Evolutionary conservation across 2,888 invertebrate genomes (phyloP).

Genomic region (Ophion costatus): DNA sequence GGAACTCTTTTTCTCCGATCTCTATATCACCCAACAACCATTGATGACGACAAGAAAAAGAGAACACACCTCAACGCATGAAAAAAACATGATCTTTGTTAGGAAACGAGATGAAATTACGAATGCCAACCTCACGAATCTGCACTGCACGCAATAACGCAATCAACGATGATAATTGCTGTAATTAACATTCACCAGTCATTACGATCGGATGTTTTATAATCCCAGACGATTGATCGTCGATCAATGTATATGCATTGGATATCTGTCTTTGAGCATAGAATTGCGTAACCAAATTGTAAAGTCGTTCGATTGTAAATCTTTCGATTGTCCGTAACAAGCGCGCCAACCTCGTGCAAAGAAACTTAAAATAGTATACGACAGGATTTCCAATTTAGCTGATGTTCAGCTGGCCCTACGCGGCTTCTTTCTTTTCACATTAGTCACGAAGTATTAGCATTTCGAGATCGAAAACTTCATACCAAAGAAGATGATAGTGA

Average conservation of each 20-base stretch:
- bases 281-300: neutral
- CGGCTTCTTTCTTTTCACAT: neutral
- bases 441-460: conserved; percentile 40
- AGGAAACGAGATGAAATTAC: too few species aligned
- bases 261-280: conserved; percentile 12
- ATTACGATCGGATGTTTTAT: conserved; percentile 7
- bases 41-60: too few species aligned
- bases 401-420: neutral
- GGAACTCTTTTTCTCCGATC: too few species aligned
- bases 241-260: conserved; percentile 46
- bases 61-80: too few species aligned
- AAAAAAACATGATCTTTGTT: too few species aligned
- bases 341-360: conserved; percentile 19
- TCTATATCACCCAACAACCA: too few species aligned
- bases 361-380: conserved; percentile 1
- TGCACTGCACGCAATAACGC: neutral
- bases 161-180: neutral
- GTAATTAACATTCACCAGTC: conserved; percentile 30
- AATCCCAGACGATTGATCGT: conserved; percentile 27
- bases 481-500: conserved; percentile 71
- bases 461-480: conserved; percentile 72
- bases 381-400: conserved; percentile 6
- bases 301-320: conserved; percentile 36
- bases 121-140: too few species aligned
- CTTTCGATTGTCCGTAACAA: conserved; percentile 46